Evolutionary conservation across 2,888 invertebrate species (phyloP), one percentile per base, ranked within the genome.

Genomic region (Eupithecia subfuscata): DNA sequence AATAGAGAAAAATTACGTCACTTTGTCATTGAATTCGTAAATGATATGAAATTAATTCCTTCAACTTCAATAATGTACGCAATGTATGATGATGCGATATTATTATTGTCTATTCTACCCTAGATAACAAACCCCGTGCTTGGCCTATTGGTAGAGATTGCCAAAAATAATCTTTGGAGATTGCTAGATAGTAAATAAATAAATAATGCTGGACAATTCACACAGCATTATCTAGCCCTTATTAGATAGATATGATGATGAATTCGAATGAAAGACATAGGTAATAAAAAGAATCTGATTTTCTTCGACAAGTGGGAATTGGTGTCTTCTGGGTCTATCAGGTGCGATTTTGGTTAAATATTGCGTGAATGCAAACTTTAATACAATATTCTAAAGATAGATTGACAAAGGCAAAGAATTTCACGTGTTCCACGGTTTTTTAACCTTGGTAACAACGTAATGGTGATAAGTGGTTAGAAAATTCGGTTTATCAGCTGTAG

Each of bases 401-500:
- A 34, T n/a, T 56, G 56, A 14, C 22, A 25, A 60, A 34, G 18
- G 3, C 67, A 9, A 40, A 67, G 4, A 67, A 18, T 43, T 60
- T 68, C 25, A 25, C 68, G 14, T 45, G 22, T 43, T 25, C 22
- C 22, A 68, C n/a, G 52, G 43, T n/a, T 40, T 43, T 43, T 45
- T 43, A 68, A 68, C 68, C 43, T 68, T 68, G 43, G 43, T 12
- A 6, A 52, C 37, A 63, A 71, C 75, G 78, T 77, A 78, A 78
- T 60, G 43, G 43, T n/a, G 76, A 69, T 77, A 75, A 78, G 74
- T 69, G 48, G 70, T 74, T 43, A 65, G 70, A 64, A 71, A 82
- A 82, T 85, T 84, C 79, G 72, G 81, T 80, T 86, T 87, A 88
- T 87, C 89, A 89, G 89, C 89, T 90, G 90, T 85, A 83, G 79